phyloP scores from a whole-genome alignment of 2,888 invertebrate species.

The Epinotia brunnichana region DNA sequence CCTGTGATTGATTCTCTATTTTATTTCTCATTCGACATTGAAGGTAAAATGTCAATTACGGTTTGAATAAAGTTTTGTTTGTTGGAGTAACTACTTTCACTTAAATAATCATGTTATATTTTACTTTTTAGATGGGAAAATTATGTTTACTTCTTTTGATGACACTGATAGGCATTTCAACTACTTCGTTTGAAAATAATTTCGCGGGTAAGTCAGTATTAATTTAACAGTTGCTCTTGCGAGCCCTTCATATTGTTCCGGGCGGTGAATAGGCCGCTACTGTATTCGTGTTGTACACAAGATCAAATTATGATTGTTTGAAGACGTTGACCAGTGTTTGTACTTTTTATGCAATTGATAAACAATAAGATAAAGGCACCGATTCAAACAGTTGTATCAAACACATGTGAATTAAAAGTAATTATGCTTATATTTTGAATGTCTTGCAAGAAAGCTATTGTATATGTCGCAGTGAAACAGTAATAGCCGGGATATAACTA shows the following conservation, averaged over 20 bases:
- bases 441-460: no score
- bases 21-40: neutral
- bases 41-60: neutral
- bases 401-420: no score
- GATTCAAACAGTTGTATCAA: no score
- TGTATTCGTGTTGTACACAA: no score
- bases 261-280: neutral
- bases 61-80: neutral
- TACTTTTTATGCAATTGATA: no score
- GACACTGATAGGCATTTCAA: neutral
- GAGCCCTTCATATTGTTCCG: neutral
- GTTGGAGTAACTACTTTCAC: neutral
- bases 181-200: neutral
- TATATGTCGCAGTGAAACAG: no score
- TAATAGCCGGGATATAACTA: no score
- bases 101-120: neutral
- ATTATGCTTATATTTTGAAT: no score
- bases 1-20: conserved; percentile 3
- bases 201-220: conserved; percentile 1
- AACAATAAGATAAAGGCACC: no score
- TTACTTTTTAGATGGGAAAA: conserved; percentile 17
- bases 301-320: no score
- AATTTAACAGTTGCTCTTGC: neutral
- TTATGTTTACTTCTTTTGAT: conserved; percentile 1
- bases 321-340: no score